Evolutionary conservation across 1,140 invertebrate genomes (phyloP).

Genomic region (Drosophila carrolli): DNA sequence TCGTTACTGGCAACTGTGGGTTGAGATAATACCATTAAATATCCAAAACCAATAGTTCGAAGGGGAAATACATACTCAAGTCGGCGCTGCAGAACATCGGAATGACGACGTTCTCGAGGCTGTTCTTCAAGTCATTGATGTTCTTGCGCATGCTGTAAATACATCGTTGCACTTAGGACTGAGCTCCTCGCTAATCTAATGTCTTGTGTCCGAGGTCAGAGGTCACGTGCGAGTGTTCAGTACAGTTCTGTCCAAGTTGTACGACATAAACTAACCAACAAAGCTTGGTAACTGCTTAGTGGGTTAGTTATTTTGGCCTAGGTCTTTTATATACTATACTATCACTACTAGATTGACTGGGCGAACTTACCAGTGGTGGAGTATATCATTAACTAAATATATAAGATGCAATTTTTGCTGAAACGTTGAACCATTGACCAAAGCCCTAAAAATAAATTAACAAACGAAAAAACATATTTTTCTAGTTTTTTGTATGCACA

Average conservation of each 20-base stretch:
- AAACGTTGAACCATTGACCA: constrained; percentile 91
- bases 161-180: constrained; percentile 57
- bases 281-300: constrained; percentile 1
- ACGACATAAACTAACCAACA: constrained; percentile 11
- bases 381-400: constrained; percentile 98
- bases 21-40: not conserved
- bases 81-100: constrained; percentile 98
- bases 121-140: constrained; percentile 95
- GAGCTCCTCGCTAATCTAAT: constrained; percentile 1
- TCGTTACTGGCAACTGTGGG: constrained; percentile 91
- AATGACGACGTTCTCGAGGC: constrained; percentile 96
- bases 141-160: constrained; percentile 94
- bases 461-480: constrained; percentile 83
- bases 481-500: constrained; percentile 62
- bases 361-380: constrained; percentile 96
- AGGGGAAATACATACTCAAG: constrained; percentile 86
- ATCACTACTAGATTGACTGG: constrained; percentile 21
- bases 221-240: not conserved
- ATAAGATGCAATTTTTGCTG: constrained; percentile 97
- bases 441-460: constrained; percentile 88
- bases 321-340: constrained; percentile 11
- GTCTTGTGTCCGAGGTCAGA: constrained; percentile 10
- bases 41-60: not conserved
- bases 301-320: constrained; percentile 7
- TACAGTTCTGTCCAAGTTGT: constrained; percentile 1